phyloP scores from a whole-genome alignment of 1,140 invertebrate species.

The Colletes latitarsis region DNA sequence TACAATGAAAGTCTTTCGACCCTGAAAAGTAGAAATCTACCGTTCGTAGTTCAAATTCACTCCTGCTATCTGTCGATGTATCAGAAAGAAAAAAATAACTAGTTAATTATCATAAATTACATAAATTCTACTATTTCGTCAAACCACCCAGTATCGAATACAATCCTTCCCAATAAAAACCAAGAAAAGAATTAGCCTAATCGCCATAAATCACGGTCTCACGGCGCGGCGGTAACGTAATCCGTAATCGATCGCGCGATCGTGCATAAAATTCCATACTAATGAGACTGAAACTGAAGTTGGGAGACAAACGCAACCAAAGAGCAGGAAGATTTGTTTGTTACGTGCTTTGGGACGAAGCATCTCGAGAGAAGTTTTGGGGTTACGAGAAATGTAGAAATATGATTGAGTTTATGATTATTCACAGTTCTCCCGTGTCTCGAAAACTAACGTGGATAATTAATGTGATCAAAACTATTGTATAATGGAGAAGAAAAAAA shows the following conservation, averaged over 20 bases:
- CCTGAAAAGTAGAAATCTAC: not conserved
- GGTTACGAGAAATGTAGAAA: no score
- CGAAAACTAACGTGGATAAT: no score
- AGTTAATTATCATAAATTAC: constrained; percentile 21
- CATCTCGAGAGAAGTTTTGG: no score
- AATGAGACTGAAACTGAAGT: constrained; percentile 4
- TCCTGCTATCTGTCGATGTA: not conserved
- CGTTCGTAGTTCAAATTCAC: not conserved
- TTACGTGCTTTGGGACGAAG: no score
- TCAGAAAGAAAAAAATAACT: not conserved
- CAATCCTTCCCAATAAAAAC: not conserved
- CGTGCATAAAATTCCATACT: constrained; percentile 12
- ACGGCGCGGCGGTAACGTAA: not conserved
- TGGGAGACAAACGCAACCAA: not conserved
- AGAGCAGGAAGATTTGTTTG: not conserved
- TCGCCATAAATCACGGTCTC: constrained; percentile 22
- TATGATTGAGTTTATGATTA: no score
- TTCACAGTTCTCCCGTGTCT: no score
- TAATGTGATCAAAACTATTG: no score
- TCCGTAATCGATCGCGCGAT: constrained; percentile 10
- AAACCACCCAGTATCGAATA: not conserved
- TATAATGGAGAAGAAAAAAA: no score
- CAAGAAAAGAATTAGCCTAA: constrained; percentile 17
- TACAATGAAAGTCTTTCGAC: not conserved
- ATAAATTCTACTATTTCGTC: not conserved